A percentile compares a stretch with the other conserved stretches of the same genome.
These are phyloP conservation scores for Drosophila kepulauana DNA, from an alignment of 1,140 invertebrate species.

Conservation along the genomic window DNA sequence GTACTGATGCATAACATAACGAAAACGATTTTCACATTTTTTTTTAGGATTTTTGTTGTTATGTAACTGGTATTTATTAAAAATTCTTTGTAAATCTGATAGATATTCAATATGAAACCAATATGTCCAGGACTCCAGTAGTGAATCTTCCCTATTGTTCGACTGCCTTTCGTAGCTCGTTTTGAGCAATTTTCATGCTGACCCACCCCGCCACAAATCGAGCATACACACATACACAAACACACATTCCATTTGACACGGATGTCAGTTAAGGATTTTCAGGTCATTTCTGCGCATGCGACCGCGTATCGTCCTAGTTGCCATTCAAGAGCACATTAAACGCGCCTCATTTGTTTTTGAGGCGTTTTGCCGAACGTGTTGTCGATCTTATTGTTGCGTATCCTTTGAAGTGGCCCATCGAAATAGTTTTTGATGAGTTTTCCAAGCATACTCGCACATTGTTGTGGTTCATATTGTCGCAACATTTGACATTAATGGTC, in stretches of 20 bases:
- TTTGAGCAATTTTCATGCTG: slow-evolving; percentile 44
- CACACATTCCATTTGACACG: slow-evolving; percentile 19
- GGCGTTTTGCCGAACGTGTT: slow-evolving; percentile 24
- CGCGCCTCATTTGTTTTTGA: slow-evolving; percentile 45
- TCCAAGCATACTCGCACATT: slow-evolving; percentile 19
- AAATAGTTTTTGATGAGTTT: slow-evolving; percentile 40
- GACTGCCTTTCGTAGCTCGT: neutral
- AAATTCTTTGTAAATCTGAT: neutral
- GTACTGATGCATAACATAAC: no score
- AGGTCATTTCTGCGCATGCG: slow-evolving; percentile 41
- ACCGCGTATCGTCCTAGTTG: neutral
- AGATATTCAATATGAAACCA: neutral
- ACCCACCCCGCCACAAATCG: slow-evolving; percentile 25
- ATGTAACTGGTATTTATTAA: neutral
- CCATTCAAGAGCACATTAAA: slow-evolving; percentile 38
- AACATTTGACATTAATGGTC: slow-evolving; percentile 37
- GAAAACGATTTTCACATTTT: no score
- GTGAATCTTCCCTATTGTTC: neutral
- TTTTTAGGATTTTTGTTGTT: no score
- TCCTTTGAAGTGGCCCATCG: slow-evolving; percentile 48
- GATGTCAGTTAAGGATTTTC: slow-evolving; percentile 24
- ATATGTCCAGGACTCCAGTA: neutral
- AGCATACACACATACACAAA: slow-evolving; percentile 1
- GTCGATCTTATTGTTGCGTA: slow-evolving; percentile 25
- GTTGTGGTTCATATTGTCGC: slow-evolving; percentile 47